These are phyloP conservation scores for Xenopus borealis DNA, from an alignment of 2,113 vertebrate genomes.

Conservation along the genomic window DNA sequence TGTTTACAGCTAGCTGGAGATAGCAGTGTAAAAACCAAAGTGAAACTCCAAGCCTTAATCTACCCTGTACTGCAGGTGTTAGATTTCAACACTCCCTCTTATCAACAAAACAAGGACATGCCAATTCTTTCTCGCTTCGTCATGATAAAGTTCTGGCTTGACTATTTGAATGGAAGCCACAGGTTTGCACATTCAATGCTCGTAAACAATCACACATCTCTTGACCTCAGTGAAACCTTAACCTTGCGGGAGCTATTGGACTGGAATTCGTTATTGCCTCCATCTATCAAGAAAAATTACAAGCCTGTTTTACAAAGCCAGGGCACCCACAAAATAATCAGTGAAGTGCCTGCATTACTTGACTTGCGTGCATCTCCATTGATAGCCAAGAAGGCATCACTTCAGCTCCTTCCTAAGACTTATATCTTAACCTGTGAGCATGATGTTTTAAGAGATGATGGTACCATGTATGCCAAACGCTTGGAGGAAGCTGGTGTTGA, in stretches of 20 bases:
- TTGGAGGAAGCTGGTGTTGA: conserved; percentile 76
- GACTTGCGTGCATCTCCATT: conserved; percentile 79
- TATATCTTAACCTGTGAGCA: conserved; percentile 93
- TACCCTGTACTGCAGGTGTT: conserved; percentile 90
- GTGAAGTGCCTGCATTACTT: conserved; percentile 71
- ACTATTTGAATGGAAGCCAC: conserved; percentile 78
- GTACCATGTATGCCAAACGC: conserved; percentile 84
- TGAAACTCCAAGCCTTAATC: conserved; percentile 86
- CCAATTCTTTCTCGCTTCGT: conserved; percentile 77
- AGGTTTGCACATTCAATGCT: conserved; percentile 72
- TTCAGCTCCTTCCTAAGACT: conserved; percentile 75
- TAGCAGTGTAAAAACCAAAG: conserved; percentile 55
- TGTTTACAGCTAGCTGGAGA: conserved; percentile 74
- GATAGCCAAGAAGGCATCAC: conserved; percentile 70
- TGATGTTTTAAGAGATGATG: conserved; percentile 89
- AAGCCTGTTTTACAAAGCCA: conserved; percentile 63
- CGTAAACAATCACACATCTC: conserved; percentile 85
- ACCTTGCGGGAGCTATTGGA: conserved; percentile 65
- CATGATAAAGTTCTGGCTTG: conserved; percentile 86
- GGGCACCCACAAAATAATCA: conserved; percentile 66
- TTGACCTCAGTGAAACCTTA: conserved; percentile 65
- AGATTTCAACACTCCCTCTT: conserved; percentile 91
- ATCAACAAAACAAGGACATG: conserved; percentile 85
- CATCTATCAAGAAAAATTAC: conserved; percentile 72
- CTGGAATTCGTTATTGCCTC: conserved; percentile 80